phyloP scores from a whole-genome alignment of 2,797 vertebrate species.

The Monodelphis domestica region DNA sequence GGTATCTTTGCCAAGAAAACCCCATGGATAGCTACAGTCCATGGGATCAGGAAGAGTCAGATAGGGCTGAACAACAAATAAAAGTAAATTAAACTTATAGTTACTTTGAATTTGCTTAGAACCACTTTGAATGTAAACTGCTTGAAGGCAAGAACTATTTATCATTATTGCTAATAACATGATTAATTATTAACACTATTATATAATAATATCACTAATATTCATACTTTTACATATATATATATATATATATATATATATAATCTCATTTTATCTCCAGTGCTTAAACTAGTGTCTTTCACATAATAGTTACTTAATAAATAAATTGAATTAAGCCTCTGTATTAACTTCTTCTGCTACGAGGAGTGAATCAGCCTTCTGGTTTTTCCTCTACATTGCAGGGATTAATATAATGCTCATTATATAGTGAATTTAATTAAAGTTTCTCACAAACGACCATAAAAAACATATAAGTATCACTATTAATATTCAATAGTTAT shows the following conservation, averaged over 20 bases:
- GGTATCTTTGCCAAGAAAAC: too few species aligned
- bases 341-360: background rate
- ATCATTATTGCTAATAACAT: background rate
- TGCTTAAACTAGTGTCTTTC: background rate
- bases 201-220: background rate
- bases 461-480: background rate
- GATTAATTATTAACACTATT: background rate
- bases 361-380: background rate
- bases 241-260: too few species aligned
- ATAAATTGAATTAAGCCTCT: background rate
- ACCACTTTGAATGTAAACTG: background rate
- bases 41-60: too few species aligned
- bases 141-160: background rate
- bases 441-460: background rate
- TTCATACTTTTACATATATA: background rate
- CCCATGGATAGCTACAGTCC: too few species aligned
- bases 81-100: too few species aligned
- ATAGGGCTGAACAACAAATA: too few species aligned
- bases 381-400: background rate
- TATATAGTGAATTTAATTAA: background rate
- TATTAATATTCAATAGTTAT: background rate
- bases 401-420: background rate
- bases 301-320: background rate
- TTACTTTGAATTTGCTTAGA: background rate
- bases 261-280: background rate